Evolutionary conservation across 2,113 vertebrate species (phyloP).

Genomic region (Entosphenus tridentatus): DNA sequence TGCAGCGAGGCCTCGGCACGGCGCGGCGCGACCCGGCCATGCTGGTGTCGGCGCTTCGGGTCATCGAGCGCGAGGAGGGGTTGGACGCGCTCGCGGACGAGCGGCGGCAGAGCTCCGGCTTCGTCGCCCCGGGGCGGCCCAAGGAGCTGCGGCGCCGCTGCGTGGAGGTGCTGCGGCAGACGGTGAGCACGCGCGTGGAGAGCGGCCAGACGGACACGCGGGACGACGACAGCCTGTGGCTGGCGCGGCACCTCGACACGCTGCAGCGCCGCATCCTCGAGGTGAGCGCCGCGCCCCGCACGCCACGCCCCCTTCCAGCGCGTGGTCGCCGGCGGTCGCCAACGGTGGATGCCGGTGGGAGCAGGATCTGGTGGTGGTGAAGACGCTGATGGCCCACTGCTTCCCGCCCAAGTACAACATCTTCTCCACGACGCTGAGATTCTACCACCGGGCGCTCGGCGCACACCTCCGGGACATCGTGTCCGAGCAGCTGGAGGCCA

Average conservation of each 20-base stretch:
- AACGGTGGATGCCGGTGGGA: no score
- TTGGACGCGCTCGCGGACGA: slow-evolving; percentile 27
- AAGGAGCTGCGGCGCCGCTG: slow-evolving; percentile 56
- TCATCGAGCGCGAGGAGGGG: slow-evolving; percentile 63
- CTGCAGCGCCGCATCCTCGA: slow-evolving; percentile 43
- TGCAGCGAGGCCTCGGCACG: slow-evolving; percentile 31
- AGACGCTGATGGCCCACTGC: slow-evolving; percentile 60
- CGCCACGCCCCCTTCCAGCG: no score
- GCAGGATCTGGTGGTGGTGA: slow-evolving; percentile 38
- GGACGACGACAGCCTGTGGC: slow-evolving; percentile 23
- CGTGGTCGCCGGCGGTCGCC: no score
- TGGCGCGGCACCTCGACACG: slow-evolving; percentile 41
- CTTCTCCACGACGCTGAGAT: slow-evolving; percentile 32
- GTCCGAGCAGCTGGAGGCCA: slow-evolving; percentile 49
- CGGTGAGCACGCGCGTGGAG: slow-evolving; percentile 3
- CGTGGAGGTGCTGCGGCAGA: slow-evolving; percentile 19
- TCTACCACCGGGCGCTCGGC: slow-evolving; percentile 40
- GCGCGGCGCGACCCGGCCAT: slow-evolving; percentile 49
- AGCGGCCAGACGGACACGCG: slow-evolving; percentile 13
- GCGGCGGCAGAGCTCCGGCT: slow-evolving; percentile 14
- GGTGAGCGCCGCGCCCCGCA: background rate
- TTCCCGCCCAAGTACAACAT: slow-evolving; percentile 56
- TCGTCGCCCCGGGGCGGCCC: slow-evolving; percentile 38
- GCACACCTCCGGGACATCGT: slow-evolving; percentile 42
- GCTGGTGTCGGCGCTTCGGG: slow-evolving; percentile 59